Base-by-base conservation (phyloP, 2,888 invertebrate genomes). In the Conchocele bisecta region DNA sequence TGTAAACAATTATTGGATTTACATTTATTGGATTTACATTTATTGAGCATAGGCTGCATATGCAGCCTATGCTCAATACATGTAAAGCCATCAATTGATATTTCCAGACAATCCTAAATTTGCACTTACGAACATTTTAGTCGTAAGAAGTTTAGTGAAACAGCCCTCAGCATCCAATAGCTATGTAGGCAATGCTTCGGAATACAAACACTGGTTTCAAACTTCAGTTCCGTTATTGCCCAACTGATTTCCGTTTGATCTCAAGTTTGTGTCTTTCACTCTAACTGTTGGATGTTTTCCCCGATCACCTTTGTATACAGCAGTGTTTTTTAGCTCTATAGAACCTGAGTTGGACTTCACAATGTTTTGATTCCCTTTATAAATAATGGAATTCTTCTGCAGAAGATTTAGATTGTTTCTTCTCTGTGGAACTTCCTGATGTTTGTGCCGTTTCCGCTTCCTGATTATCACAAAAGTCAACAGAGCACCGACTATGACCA, bases 191-290 rank as follows among this genome's bases (percentile, higher is more conserved):
- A n/a, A n/a, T n/a, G n/a, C n/a, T n/a, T n/a, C n/a, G n/a, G n/a
- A n/a, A n/a, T n/a, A n/a, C n/a, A n/a, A n/a, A n/a, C n/a, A n/a
- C n/a, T 51, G 22, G 22, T 42, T 59, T 78, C 78, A 83, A 61
- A 83, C 83, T 72, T 83, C 83, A 26, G 83, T 83, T 31, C 83
- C 83, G 50, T 66, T 60, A 24, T 50, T 59, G 60, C 78, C 67
- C 24, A 64, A 59, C 60, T 72, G 71, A 44, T 78, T 81, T 67
- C 75, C 73, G 60, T 78, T 75, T 54, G 75, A 71, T 57, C 72
- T 70, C 26, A 80, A 61, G 59, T 82, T 80, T 17, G 73, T 76
- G 51, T 82, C 70, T 74, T 79, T 81, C 1, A 81, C 68, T 33
- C 79, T 61, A 5, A 81, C 80, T 22, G 67, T 72, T 24, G 79